Conservation (phyloP, 1,140 invertebrate genomes). For the Ruditapes philippinarum region DNA sequence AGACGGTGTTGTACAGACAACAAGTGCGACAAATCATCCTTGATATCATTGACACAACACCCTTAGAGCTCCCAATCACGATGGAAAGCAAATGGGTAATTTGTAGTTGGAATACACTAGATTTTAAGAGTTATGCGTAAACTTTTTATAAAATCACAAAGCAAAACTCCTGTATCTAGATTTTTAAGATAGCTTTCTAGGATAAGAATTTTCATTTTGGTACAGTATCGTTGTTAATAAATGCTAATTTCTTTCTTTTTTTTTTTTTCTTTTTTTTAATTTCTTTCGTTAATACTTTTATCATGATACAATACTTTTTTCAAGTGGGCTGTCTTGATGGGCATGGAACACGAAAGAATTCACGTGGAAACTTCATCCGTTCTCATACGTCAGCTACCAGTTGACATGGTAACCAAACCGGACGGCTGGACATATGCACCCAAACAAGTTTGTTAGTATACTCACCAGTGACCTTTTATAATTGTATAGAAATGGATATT, state of each 20-base stretch:
- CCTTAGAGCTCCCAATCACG: constrained; percentile 84
- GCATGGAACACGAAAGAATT: constrained; percentile 86
- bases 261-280: no score
- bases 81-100: constrained; percentile 76
- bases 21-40: constrained; percentile 82
- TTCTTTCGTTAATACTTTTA: no score
- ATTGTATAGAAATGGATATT: no score
- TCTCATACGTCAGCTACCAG: constrained; percentile 85
- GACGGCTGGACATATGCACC: constrained; percentile 83
- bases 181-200: no score
- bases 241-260: no score
- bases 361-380: constrained; percentile 87
- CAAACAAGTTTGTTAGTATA: constrained; percentile 75
- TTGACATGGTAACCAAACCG: constrained; percentile 82
- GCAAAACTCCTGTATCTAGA: no score
- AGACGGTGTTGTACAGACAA: constrained; percentile 83
- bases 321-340: constrained; percentile 86
- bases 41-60: constrained; percentile 84
- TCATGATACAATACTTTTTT: constrained; percentile 59
- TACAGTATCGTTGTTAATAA: no score
- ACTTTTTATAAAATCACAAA: no score
- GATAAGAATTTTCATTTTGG: no score
- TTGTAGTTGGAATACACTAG: no score
- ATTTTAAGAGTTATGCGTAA: no score
- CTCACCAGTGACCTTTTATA: no score